Evolutionary conservation across 2,113 vertebrate genomes (phyloP).

Genomic region (Varanus komodoensis): DNA sequence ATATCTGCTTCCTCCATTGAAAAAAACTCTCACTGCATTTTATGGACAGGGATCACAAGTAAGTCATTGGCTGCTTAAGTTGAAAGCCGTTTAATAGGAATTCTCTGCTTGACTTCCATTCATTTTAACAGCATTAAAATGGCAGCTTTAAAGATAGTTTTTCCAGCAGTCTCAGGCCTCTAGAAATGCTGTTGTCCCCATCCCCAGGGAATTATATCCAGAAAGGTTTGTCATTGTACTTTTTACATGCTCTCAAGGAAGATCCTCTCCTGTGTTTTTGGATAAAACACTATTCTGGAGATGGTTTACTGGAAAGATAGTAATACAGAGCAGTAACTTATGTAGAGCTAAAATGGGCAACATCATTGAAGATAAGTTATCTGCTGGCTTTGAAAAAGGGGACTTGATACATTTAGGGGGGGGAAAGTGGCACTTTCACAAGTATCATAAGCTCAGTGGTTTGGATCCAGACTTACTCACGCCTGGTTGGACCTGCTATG

Average conservation of each 20-base stretch:
- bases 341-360: neutral
- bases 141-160: neutral
- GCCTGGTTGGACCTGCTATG: neutral
- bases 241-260: neutral
- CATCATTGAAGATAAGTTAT: neutral
- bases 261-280: neutral
- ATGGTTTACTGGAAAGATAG: neutral
- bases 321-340: neutral
- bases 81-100: neutral
- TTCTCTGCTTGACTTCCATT: neutral
- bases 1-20: neutral
- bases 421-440: neutral
- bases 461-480: neutral
- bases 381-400: neutral
- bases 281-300: neutral
- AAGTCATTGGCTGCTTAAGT: neutral
- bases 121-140: neutral
- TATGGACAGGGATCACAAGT: fast-evolving
- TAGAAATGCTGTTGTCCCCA: neutral
- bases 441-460: neutral
- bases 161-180: neutral
- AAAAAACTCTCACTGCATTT: neutral
- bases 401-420: neutral
- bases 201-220: neutral
- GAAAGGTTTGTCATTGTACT: neutral